Percentiles rank a stretch among this genome's conserved stretches.
Evolutionary conservation across 2,797 vertebrate species (phyloP).

Genomic region (Glyptemys insculpta): DNA sequence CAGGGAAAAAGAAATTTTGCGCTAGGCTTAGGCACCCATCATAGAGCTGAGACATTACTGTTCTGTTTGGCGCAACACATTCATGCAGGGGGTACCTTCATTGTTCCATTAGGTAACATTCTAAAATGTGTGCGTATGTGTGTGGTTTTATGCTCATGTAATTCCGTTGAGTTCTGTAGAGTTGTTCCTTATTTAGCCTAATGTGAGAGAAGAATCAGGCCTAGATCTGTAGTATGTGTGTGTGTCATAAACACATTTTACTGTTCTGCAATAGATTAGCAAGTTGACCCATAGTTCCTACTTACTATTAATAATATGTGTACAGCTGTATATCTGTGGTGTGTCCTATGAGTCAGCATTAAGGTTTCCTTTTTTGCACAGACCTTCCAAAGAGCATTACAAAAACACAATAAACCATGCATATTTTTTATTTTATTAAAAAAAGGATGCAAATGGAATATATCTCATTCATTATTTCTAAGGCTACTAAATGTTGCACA

Average conservation of each 20-base stretch:
- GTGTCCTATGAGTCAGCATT: constrained; percentile 39
- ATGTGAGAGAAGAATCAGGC: background rate
- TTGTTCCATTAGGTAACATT: background rate
- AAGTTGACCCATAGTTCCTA: background rate
- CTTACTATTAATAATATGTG: constrained; percentile 15
- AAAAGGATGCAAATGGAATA: background rate
- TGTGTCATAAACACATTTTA: background rate
- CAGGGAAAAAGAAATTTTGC: background rate
- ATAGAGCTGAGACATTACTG: background rate
- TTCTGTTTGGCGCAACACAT: background rate
- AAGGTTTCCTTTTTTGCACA: background rate
- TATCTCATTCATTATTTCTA: rapidly evolving
- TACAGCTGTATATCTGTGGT: background rate
- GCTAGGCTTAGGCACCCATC: background rate
- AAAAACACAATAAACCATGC: background rate
- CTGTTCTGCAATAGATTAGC: background rate
- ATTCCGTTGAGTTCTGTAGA: background rate
- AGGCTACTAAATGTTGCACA: background rate
- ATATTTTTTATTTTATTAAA: background rate
- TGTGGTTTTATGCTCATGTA: background rate
- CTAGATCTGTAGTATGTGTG: background rate
- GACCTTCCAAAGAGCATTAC: constrained; percentile 1
- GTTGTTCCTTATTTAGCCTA: background rate
- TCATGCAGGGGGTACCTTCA: background rate
- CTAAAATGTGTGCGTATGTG: background rate